phyloP scores from a whole-genome alignment of 2,113 vertebrate species.

The Toxotes chatareus region DNA sequence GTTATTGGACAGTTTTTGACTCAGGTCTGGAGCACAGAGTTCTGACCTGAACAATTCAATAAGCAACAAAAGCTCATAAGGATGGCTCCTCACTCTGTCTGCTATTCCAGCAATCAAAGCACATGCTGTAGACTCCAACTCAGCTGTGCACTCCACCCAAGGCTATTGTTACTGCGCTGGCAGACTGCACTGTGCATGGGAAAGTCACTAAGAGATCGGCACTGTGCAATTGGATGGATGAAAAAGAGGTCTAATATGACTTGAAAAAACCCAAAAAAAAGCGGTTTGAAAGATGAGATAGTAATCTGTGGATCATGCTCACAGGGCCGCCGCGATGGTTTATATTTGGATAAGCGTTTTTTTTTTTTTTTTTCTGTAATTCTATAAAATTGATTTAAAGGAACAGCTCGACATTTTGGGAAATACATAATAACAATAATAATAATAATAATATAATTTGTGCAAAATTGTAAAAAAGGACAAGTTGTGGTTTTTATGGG shows the following conservation, averaged over 20 bases:
- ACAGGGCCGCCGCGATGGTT: too few relatives aligned
- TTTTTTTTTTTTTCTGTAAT: not conserved
- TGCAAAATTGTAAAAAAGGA: not conserved
- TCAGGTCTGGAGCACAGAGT: not conserved
- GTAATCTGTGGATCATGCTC: not conserved
- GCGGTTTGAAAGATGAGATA: slow-evolving; percentile 17
- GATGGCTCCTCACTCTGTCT: slow-evolving; percentile 41
- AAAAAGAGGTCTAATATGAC: slow-evolving; percentile 24
- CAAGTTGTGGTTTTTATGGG: not conserved
- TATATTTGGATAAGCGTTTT: not conserved
- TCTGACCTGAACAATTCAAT: slow-evolving; percentile 40
- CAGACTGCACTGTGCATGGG: slow-evolving; percentile 66
- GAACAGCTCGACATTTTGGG: not conserved
- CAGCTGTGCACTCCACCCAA: slow-evolving; percentile 79
- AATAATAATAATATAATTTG: not conserved
- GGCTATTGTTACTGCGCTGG: slow-evolving; percentile 76
- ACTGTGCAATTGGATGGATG: slow-evolving; percentile 50
- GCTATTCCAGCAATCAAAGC: slow-evolving; percentile 68
- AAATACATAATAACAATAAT: not conserved
- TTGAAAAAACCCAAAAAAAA: slow-evolving; percentile 16
- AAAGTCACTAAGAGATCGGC: slow-evolving; percentile 74
- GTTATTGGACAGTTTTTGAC: slow-evolving; percentile 21
- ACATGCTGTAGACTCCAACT: slow-evolving; percentile 55
- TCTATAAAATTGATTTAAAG: not conserved
- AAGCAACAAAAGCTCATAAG: slow-evolving; percentile 43